These are phyloP conservation scores for Microctenopoma lineatum DNA, from an alignment of 2,797 vertebrate genomes.

Conservation along the genomic window DNA sequence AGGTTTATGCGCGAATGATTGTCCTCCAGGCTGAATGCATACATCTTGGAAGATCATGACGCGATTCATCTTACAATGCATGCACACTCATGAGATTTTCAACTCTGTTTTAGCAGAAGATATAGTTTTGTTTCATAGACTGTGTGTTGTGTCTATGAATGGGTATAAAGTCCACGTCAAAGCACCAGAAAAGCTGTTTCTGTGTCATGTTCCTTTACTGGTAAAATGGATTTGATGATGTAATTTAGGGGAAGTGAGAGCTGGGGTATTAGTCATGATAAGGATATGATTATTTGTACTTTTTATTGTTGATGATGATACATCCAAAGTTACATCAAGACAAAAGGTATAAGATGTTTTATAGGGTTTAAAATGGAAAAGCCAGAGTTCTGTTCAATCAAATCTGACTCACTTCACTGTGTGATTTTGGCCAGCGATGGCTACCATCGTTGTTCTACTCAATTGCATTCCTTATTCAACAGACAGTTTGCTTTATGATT, in stretches of 20 bases:
- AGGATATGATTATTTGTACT: neutral
- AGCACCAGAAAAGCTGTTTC: conserved; percentile 20
- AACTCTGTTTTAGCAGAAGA: conserved; percentile 9
- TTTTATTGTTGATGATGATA: neutral
- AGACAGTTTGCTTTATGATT: neutral
- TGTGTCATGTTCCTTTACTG: neutral
- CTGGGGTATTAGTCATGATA: neutral
- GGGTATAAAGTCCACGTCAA: conserved; percentile 1
- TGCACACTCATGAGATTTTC: conserved; percentile 1
- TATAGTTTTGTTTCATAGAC: conserved; percentile 17
- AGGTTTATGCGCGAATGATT: conserved; percentile 14
- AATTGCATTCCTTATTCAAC: neutral
- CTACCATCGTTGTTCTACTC: neutral
- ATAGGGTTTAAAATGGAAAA: neutral
- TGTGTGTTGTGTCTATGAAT: conserved; percentile 8
- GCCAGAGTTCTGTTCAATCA: neutral
- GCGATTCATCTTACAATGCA: neutral
- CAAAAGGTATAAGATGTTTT: neutral
- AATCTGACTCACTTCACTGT: neutral
- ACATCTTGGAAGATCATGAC: neutral
- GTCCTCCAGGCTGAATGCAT: conserved; percentile 4
- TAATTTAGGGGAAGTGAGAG: neutral
- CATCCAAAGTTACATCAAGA: neutral
- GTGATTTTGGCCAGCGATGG: neutral
- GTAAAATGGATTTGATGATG: conserved; percentile 16